Base-by-base conservation (phyloP, 2,113 vertebrate species). In the Phaethornis superciliosus region DNA sequence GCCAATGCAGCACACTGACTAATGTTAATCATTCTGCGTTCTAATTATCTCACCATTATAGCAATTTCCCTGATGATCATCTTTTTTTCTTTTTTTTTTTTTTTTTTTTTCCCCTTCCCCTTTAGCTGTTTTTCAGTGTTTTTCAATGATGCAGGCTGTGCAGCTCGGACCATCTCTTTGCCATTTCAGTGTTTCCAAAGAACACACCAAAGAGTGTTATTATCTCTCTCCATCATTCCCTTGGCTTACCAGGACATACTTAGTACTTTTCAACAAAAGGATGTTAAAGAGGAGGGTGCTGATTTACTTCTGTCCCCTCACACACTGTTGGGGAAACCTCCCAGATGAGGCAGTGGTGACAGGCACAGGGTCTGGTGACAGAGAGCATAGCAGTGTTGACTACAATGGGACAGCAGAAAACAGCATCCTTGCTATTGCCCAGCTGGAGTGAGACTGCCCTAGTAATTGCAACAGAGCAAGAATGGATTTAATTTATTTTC, bases 21-120 rank as follows among this genome's bases (percentile, higher is more conserved):
- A 83, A 88, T 83, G 87, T 91, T 95, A 94, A 92, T 96, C 85
- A 92, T 92, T 95, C 90, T 35, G 24, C 0, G 0, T 97, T 88
- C 95, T 95, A 95, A 97, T 97, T 95, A 94, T 93, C 91, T 94
- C 68, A 95, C 87, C 84, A 96, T 94, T 95, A 94, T 89, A 94
- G 93, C 82, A 96, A 94, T 95, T 95, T 96, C 83, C 95, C 82
- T 90, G 85, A 94, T 84, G 82, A 95, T 90, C 54, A 81, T 64
- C 2, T 42, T n/a, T 27, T 46, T 49, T 60, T n/a, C 27, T 15
- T 40, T 40, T 40, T 40, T 40, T 40, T 40, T 9, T 40, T 40
- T 40, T 40, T 40, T 40, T 40, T 40, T 40, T 40, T 40, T 40
- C 40, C 40, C 15, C 14, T 32, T 9, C 6, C 15, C 14, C 9